Percentiles rank a stretch among this genome's conserved stretches.
These are phyloP conservation scores for Apaloderma vittatum DNA, from an alignment of 2,113 vertebrate species.

Conservation along the genomic window DNA sequence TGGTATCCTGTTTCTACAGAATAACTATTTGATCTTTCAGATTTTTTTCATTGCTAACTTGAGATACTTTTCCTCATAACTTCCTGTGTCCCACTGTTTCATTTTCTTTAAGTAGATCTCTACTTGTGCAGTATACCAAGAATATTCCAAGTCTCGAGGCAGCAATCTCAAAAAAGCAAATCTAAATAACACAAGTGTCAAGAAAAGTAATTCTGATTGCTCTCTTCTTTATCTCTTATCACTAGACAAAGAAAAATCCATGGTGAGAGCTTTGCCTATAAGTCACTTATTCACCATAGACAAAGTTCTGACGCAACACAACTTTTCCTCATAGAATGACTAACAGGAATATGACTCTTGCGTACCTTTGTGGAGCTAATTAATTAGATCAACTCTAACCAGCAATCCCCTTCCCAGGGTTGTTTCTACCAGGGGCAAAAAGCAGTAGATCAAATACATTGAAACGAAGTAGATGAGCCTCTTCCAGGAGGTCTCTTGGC, in stretches of 20 bases:
- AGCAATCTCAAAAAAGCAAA: neutral
- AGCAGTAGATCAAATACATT: neutral
- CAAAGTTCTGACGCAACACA: neutral
- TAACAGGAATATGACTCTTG: neutral
- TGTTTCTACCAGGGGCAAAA: neutral
- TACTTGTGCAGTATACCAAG: neutral
- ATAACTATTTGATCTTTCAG: neutral
- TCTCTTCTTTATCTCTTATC: neutral
- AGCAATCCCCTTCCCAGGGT: neutral
- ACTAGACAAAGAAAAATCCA: neutral
- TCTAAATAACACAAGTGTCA: neutral
- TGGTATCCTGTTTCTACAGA: neutral
- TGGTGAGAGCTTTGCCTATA: neutral
- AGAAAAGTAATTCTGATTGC: neutral
- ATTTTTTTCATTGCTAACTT: neutral
- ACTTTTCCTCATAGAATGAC: neutral
- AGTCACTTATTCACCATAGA: neutral
- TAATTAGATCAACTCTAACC: neutral
- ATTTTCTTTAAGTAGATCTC: neutral
- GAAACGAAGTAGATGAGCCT: neutral
- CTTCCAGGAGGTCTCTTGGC: neutral
- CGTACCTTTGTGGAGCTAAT: neutral
- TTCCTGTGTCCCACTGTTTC: neutral
- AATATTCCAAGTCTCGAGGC: neutral
- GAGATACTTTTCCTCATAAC: neutral